Percentiles rank a stretch among this genome's conserved stretches.
These are phyloP conservation scores for Atethmia centrago DNA, from an alignment of 2,888 invertebrate genomes.

Conservation along the genomic window DNA sequence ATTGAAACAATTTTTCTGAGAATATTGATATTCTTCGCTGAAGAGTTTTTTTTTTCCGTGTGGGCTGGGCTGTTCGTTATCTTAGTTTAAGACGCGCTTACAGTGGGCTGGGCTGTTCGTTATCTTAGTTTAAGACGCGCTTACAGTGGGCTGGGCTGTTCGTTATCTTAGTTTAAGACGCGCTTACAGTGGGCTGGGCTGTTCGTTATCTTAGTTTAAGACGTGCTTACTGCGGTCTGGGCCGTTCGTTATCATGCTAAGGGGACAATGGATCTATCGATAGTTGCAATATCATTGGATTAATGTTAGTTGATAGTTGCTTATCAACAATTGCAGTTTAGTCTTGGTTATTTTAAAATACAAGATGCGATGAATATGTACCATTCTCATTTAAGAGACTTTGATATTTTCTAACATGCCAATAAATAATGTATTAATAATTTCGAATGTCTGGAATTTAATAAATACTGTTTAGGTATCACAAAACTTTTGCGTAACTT, in stretches of 20 bases:
- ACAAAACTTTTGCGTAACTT: constrained; percentile 16
- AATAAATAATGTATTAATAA: not conserved
- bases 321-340: not conserved
- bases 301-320: constrained; percentile 2
- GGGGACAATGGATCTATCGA: not conserved
- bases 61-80: no score
- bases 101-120: no score
- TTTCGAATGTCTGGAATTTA: not conserved
- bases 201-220: no score
- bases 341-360: not conserved
- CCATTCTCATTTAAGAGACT: no score
- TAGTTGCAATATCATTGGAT: not conserved
- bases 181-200: no score
- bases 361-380: no score
- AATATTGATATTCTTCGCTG: no score
- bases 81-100: constrained; percentile 35
- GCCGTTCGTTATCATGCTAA: constrained; percentile 9
- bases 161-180: constrained; percentile 27
- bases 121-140: constrained; percentile 40
- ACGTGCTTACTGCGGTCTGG: constrained; percentile 15
- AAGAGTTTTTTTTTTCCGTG: no score
- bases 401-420: no score
- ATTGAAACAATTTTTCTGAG: no score
- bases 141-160: not conserved
- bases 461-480: not conserved